Evolutionary conservation across 2,113 vertebrate genomes (phyloP).

Genomic region (Synchiropus splendidus): DNA sequence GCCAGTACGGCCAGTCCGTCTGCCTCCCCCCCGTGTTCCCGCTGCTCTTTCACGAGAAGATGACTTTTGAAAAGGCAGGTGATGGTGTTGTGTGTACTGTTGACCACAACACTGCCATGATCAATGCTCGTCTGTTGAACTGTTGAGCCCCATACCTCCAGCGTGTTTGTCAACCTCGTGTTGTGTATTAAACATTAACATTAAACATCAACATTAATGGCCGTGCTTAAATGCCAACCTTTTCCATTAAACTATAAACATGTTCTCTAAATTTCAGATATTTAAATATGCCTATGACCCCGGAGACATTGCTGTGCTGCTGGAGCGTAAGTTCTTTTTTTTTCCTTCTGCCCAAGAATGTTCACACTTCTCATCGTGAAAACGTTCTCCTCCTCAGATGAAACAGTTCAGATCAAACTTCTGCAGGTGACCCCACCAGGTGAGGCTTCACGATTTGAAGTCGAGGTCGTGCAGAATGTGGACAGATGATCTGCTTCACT

Average conservation of each 20-base stretch:
- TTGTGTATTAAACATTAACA: too few relatives aligned
- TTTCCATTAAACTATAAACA: too few relatives aligned
- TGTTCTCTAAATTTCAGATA: too few relatives aligned
- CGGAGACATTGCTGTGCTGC: constrained; percentile 63
- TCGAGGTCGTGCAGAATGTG: background rate
- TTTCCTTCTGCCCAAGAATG: background rate
- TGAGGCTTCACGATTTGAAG: constrained; percentile 18
- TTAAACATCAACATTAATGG: too few relatives aligned
- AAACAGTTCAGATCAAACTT: constrained; percentile 66
- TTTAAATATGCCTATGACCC: too few relatives aligned
- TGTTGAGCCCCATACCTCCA: too few relatives aligned
- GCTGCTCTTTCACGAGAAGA: constrained; percentile 63
- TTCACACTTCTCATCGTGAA: background rate
- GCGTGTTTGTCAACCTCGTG: too few relatives aligned
- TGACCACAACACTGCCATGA: too few relatives aligned
- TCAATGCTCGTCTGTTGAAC: too few relatives aligned
- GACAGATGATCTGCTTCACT: too few relatives aligned
- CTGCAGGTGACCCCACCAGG: constrained; percentile 68
- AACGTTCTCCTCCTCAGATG: constrained; percentile 38
- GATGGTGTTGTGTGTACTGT: too few relatives aligned
- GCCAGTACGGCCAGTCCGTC: constrained; percentile 58
- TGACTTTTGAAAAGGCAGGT: constrained; percentile 75
- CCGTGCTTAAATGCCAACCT: too few relatives aligned
- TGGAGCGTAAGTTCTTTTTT: constrained; percentile 60
- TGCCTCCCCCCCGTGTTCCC: constrained; percentile 65